Percentiles rank a stretch among this genome's conserved stretches.
phyloP scores from a whole-genome alignment of 2,113 vertebrate species.

The Columbina picui region DNA sequence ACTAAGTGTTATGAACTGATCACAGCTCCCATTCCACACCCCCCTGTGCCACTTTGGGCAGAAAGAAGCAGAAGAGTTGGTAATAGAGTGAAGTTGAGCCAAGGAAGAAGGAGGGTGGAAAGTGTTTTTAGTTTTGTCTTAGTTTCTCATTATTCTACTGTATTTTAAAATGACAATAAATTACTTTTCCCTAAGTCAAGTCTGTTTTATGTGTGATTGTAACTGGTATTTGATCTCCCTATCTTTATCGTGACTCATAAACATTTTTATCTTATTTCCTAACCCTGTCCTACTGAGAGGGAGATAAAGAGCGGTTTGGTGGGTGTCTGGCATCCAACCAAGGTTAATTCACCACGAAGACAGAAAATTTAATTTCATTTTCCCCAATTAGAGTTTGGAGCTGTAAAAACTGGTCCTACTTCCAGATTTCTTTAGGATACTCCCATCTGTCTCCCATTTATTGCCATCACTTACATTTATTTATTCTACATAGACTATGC shows the following conservation, averaged over 20 bases:
- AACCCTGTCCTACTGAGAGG: accelerated
- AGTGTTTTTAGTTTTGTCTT: background rate
- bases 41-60: accelerated
- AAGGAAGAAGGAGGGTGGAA: background rate
- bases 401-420: background rate
- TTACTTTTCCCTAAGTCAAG: background rate
- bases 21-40: background rate
- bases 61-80: background rate
- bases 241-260: background rate
- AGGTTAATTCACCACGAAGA: background rate
- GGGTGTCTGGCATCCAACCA: background rate
- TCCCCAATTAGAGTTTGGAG: background rate
- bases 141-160: background rate
- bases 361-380: background rate
- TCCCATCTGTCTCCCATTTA: background rate
- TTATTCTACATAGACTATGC: background rate
- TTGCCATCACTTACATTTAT: background rate
- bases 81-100: background rate
- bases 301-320: background rate
- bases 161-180: background rate
- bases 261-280: background rate
- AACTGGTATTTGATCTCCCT: background rate
- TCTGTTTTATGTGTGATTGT: background rate
- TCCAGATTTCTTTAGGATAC: background rate
- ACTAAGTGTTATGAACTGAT: background rate